Evolutionary conservation across 2,888 invertebrate genomes (phyloP), one percentile per base, ranked within the genome.

Genomic region (Eupithecia dodoneata): DNA sequence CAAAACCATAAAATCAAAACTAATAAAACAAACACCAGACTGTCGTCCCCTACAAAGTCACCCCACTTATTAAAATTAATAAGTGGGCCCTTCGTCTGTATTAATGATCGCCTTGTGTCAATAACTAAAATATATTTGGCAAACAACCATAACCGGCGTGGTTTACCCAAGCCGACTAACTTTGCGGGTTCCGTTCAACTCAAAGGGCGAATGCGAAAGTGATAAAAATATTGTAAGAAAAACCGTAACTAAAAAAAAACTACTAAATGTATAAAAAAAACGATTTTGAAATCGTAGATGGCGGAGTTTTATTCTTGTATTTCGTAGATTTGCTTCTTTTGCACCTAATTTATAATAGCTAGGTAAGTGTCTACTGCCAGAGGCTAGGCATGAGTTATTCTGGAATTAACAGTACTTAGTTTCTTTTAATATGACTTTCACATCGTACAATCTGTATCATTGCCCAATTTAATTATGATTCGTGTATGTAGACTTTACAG

Each of bases 11-110:
- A 93, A 94, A 94, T 93, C 94, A 91, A 90, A 91, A 91, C 92
- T 90, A 90, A 92, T 92, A 92, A 92, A 94, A 91, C 91, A 92
- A 90, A 89, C 89, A 84, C 82, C 85, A 83, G 81, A 85, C 88
- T 90, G 91, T 91, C 90, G 88, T 88, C 89, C 91, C 92, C 93
- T 89, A 88, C 86, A 87, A 86, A 89, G 89, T 91, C 93, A 91
- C 94, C 94, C 94, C 89, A 92, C 92, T 94, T 94, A 94, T 94
- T 94, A 94, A 95, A 94, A 94, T 95, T 94, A 95, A 95, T 94
- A 95, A 94, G 92, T 91, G 92, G 90, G 93, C 91, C 92, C 93
- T 92, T 89, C 91, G 90, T 88, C 90, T 91, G 91, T 90, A 94
- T 94, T 94, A 95, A 95, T 93, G 94, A 94, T 92, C 92, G 90